phyloP scores from a whole-genome alignment of 1,140 invertebrate species.

The Caenorhabditis briggsae region DNA sequence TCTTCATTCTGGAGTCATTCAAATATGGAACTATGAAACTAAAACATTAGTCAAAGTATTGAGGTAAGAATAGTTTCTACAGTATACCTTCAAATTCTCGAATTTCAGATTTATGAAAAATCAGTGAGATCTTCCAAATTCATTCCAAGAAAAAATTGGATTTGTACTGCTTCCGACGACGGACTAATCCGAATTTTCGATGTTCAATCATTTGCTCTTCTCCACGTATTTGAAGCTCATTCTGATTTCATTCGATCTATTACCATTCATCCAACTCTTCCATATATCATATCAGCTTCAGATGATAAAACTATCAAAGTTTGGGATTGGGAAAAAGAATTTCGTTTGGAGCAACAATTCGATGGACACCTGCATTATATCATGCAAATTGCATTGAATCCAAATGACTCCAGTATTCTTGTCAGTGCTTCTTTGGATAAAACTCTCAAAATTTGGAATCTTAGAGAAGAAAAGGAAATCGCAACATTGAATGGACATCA shows the following conservation, averaged over 20 bases:
- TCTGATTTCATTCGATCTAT: conserved; percentile 97
- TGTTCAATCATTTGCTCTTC: conserved; percentile 95
- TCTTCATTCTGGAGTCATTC: conserved; percentile 97
- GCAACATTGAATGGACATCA: conserved; percentile 98
- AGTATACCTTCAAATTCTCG: conserved; percentile 21
- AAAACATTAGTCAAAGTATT: conserved; percentile 89
- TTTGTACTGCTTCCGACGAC: conserved; percentile 91
- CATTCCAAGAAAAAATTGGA: conserved; percentile 97
- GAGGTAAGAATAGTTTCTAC: conserved; percentile 80
- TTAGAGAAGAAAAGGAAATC: conserved; percentile 93
- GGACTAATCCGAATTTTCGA: conserved; percentile 91
- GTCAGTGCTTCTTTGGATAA: conserved; percentile 96
- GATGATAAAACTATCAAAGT: conserved; percentile 99
- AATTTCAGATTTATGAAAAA: conserved; percentile 85
- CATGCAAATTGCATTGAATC: conserved; percentile 99
- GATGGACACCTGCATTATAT: conserved; percentile 99
- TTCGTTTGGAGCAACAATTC: conserved; percentile 95
- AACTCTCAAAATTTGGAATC: conserved; percentile 95
- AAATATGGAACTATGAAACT: conserved; percentile 97
- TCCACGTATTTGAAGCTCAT: conserved; percentile 96
- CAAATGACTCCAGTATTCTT: conserved; percentile 99
- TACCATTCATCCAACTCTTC: conserved; percentile 95
- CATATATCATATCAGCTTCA: conserved; percentile 94
- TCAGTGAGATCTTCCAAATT: conserved; percentile 95
- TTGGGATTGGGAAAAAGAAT: conserved; percentile 99